Evolutionary conservation across 1,140 invertebrate species (phyloP).

Genomic region (Atta texana): DNA sequence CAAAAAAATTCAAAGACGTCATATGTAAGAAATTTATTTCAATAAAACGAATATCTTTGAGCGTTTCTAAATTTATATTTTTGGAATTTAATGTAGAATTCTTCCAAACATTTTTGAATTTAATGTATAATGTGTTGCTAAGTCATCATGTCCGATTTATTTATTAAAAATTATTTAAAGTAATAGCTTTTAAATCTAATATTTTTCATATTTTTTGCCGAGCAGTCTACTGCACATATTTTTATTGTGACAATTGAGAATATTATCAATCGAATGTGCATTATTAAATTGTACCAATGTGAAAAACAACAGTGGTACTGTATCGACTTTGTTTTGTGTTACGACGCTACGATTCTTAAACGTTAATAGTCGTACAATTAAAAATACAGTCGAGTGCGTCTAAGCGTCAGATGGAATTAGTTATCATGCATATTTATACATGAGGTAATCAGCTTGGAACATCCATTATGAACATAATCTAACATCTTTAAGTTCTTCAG

Average conservation of each 20-base stretch:
- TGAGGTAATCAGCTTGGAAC: constrained; percentile 53
- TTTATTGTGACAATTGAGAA: not conserved
- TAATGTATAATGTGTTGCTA: not conserved
- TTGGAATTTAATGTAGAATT: not conserved
- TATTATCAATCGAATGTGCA: not conserved
- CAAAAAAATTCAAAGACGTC: not conserved
- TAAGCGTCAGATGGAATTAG: constrained; percentile 65
- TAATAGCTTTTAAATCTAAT: not conserved
- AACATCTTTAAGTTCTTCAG: not conserved
- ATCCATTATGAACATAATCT: constrained; percentile 1
- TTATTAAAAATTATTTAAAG: not conserved
- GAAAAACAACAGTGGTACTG: not conserved
- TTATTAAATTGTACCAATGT: constrained; percentile 4
- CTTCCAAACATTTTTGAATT: not conserved
- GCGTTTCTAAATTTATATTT: not conserved
- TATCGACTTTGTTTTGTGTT: constrained; percentile 9
- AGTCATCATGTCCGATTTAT: not conserved
- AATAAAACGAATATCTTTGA: not conserved
- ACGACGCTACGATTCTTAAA: not conserved
- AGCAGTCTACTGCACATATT: not conserved
- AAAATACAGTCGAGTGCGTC: constrained; percentile 56
- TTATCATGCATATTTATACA: constrained; percentile 67
- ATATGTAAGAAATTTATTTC: not conserved
- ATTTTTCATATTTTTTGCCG: not conserved
- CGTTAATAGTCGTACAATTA: constrained; percentile 62